phyloP scores from a whole-genome alignment of 2,797 vertebrate genomes.

The Gymnothorax reevesii region DNA sequence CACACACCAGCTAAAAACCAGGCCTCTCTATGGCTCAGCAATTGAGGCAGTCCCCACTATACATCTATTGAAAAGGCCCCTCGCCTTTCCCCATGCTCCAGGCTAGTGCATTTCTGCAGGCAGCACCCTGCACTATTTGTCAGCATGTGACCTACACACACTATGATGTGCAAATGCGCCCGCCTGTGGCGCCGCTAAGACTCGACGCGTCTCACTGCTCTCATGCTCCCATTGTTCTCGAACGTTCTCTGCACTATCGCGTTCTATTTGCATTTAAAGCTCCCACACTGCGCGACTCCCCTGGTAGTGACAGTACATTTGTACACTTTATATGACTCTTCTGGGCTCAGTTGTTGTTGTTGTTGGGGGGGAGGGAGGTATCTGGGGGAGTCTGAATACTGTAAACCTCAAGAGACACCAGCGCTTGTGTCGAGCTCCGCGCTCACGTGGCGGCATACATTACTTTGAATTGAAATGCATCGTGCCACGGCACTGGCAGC shows the following conservation, averaged over 20 bases:
- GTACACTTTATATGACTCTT: not conserved
- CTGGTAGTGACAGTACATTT: not conserved
- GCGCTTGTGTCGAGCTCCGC: no score
- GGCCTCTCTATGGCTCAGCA: slow-evolving; percentile 14
- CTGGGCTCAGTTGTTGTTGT: not conserved
- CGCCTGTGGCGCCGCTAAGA: not conserved
- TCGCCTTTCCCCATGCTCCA: slow-evolving; percentile 23
- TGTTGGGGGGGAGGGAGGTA: no score
- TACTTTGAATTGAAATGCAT: not conserved
- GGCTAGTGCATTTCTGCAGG: not conserved
- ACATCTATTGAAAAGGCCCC: slow-evolving; percentile 17
- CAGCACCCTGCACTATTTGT: slow-evolving; percentile 1
- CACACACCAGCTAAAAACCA: not conserved
- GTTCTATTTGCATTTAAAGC: slow-evolving; percentile 1
- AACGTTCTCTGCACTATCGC: slow-evolving; percentile 25
- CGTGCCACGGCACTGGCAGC: not conserved
- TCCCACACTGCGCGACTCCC: not conserved
- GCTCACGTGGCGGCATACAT: not conserved
- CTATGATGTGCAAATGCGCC: slow-evolving; percentile 29
- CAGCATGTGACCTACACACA: slow-evolving; percentile 16
- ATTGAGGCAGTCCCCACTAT: slow-evolving; percentile 6
- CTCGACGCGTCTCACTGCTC: slow-evolving; percentile 15
- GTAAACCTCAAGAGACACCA: not conserved
- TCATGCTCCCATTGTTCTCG: slow-evolving; percentile 25
- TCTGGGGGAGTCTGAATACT: not conserved